A percentile compares a stretch with the other conserved stretches of the same genome.
Conservation (phyloP, 2,113 vertebrate species). For the Melierax canorus region DNA sequence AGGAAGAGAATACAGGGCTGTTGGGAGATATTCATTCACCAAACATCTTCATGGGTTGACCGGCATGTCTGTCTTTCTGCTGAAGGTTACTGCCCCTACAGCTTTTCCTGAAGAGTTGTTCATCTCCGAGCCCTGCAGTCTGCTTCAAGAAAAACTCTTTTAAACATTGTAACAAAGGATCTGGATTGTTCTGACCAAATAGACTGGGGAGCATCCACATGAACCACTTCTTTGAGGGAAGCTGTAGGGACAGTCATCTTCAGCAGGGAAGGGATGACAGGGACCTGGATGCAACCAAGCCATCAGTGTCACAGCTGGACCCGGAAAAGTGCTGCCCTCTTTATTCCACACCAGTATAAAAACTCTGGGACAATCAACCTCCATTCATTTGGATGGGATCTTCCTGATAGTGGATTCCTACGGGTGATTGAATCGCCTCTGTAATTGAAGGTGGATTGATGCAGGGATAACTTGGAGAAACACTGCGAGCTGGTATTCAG, state of each 20-base stretch:
- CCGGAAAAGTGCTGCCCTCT: accelerated
- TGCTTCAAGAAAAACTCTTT: background rate
- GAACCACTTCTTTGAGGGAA: background rate
- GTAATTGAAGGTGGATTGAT: background rate
- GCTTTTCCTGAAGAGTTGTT: background rate
- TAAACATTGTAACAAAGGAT: background rate
- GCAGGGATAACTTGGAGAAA: background rate
- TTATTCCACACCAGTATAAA: background rate
- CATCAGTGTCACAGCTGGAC: background rate
- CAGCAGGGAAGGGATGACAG: background rate
- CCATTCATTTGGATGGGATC: background rate
- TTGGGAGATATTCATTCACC: background rate
- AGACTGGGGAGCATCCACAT: background rate
- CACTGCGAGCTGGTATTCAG: accelerated
- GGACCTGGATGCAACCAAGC: background rate
- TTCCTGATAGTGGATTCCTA: background rate
- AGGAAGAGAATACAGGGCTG: background rate
- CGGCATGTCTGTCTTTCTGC: background rate
- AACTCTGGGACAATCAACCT: background rate
- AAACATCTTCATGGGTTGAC: background rate
- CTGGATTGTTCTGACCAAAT: background rate
- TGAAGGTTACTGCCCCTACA: background rate
- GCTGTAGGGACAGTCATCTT: background rate
- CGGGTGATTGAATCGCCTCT: background rate
- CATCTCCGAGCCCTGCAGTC: background rate